Percentiles rank a stretch among this genome's conserved stretches.
Evolutionary conservation across 2,113 vertebrate genomes (phyloP).

Genomic region (Montifringilla adamsi): DNA sequence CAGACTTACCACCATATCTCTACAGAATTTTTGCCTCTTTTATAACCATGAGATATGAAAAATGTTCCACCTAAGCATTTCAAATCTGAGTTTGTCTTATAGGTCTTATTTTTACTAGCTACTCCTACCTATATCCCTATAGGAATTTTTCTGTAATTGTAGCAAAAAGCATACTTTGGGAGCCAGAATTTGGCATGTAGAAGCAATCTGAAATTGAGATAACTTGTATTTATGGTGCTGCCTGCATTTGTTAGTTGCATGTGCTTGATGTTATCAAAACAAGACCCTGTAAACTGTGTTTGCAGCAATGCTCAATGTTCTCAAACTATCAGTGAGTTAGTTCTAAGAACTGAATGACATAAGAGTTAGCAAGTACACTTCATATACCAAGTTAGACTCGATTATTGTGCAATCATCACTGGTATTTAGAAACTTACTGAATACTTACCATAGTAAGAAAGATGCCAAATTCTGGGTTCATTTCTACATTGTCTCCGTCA

Average conservation of each 20-base stretch:
- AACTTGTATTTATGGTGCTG: background rate
- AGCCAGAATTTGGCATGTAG: background rate
- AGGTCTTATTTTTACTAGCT: background rate
- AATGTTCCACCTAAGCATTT: background rate
- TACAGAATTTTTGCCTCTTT: background rate
- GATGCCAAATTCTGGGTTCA: conserved; percentile 96
- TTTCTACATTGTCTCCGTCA: conserved; percentile 90
- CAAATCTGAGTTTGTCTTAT: background rate
- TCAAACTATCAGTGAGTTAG: background rate
- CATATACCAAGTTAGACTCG: background rate
- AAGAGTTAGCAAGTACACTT: background rate
- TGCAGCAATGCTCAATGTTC: background rate
- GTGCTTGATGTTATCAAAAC: background rate
- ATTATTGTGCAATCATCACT: background rate
- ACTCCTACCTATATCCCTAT: background rate
- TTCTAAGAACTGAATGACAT: background rate
- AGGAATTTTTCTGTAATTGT: background rate
- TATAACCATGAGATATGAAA: background rate
- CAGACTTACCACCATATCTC: background rate
- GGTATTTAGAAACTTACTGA: background rate
- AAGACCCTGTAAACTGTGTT: background rate
- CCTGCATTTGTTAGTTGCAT: background rate
- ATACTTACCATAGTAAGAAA: conserved; percentile 93
- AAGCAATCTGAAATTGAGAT: background rate
- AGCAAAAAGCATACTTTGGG: background rate